These are phyloP conservation scores for Drosophila simulans DNA, from an alignment of 1,140 invertebrate species.

Conservation along the genomic window DNA sequence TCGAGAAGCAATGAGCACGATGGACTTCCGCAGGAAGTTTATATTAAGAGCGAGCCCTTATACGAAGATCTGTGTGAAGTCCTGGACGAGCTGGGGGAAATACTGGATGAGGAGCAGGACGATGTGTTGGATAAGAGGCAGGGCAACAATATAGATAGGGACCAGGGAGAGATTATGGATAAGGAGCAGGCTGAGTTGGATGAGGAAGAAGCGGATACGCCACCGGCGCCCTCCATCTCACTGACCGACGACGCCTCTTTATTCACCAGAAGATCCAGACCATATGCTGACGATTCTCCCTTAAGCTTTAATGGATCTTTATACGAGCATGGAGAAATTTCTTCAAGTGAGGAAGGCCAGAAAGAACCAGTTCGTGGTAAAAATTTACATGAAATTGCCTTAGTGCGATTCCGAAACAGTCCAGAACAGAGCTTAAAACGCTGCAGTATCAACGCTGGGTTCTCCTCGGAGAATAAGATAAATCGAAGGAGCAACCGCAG, in stretches of 20 bases:
- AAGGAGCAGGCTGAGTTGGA: neutral
- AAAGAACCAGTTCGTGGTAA: neutral
- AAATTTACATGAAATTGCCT: neutral
- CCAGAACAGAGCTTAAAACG: too few species aligned
- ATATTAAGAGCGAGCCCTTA: conserved; percentile 7
- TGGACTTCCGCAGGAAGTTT: neutral
- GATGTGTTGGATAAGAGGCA: neutral
- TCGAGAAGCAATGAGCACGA: neutral
- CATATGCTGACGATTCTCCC: neutral
- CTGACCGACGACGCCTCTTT: conserved; percentile 21
- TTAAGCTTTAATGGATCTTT: neutral
- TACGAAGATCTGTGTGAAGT: conserved; percentile 15
- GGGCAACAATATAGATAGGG: too few species aligned
- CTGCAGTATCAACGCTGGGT: too few species aligned
- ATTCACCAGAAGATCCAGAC: conserved; percentile 21
- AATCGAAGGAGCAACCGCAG: neutral
- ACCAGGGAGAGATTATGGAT: neutral
- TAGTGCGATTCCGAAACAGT: too few species aligned
- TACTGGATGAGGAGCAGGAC: conserved; percentile 12
- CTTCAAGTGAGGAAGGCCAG: neutral
- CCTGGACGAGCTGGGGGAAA: conserved; percentile 20
- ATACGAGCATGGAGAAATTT: neutral
- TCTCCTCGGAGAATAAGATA: too few species aligned
- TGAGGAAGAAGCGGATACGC: neutral
- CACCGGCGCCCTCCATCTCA: conserved; percentile 25